Percentiles rank a stretch among this genome's conserved stretches.
phyloP scores from a whole-genome alignment of 2,888 invertebrate species.

The Anoncus sp. region DNA sequence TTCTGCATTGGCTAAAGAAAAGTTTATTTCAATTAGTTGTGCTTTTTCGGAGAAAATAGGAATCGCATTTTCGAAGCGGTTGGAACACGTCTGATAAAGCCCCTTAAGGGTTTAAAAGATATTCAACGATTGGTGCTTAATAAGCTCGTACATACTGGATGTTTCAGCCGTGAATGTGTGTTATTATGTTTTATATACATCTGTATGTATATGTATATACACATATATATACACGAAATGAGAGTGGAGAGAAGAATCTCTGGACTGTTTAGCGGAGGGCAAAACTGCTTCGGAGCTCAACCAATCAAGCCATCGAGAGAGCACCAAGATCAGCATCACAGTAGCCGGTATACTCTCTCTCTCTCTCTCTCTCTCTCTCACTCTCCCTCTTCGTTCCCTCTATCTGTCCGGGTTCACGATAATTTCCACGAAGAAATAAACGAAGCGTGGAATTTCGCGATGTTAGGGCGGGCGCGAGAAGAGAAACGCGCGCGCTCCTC shows the following conservation, averaged over 20 bases:
- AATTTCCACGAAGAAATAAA: constrained; percentile 78
- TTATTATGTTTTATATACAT: background rate
- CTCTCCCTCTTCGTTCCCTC: background rate
- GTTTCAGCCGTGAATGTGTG: background rate
- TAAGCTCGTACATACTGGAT: constrained; percentile 17
- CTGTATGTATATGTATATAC: background rate
- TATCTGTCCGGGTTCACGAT: constrained; percentile 62
- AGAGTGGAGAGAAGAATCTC: constrained; percentile 38
- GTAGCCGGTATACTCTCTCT: constrained; percentile 17
- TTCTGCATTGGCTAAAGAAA: background rate
- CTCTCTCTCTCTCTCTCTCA: constrained; percentile 7
- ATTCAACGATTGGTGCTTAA: constrained; percentile 4
- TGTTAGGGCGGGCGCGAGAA: constrained; percentile 47
- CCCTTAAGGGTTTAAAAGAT: background rate
- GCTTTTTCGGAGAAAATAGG: too few relatives aligned
- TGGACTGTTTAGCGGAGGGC: constrained; percentile 51
- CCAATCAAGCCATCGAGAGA: constrained; percentile 11
- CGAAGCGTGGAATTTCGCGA: constrained; percentile 75
- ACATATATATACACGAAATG: constrained; percentile 13
- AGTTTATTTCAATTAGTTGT: too few relatives aligned
- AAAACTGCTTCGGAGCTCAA: constrained; percentile 22
- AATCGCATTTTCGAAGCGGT: too few relatives aligned
- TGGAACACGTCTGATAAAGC: too few relatives aligned
- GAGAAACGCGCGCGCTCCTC: constrained; percentile 7
- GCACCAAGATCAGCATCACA: constrained; percentile 29